Conservation (phyloP, 2,113 vertebrate species). For the Phyllostomus hastatus region DNA sequence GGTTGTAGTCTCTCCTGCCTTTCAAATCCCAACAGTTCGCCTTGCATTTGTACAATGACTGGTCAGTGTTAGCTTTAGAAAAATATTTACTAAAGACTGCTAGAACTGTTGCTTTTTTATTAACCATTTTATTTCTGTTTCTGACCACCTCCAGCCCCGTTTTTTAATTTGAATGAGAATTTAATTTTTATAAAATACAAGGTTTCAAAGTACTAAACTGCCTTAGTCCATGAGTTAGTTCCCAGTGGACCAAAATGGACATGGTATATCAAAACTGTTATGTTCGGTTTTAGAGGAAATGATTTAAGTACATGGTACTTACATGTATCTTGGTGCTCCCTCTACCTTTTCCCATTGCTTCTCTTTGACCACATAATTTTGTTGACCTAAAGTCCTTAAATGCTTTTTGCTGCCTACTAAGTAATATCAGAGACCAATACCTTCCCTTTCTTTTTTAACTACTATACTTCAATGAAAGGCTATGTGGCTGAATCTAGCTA, state of each 20-base stretch:
- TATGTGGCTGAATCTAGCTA: background rate
- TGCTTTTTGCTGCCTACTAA: background rate
- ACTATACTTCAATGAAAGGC: background rate
- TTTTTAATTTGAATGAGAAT: constrained; percentile 1
- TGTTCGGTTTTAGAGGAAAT: background rate
- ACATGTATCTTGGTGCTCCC: background rate
- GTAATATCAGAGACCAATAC: background rate
- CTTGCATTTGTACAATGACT: background rate
- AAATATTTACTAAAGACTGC: background rate
- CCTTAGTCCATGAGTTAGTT: background rate
- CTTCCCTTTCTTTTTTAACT: background rate
- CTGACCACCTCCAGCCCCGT: background rate
- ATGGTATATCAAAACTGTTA: background rate
- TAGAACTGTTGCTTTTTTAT: background rate
- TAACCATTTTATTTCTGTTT: background rate
- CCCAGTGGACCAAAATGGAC: background rate
- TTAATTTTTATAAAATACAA: background rate
- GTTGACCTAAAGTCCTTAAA: background rate
- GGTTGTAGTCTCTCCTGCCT: background rate
- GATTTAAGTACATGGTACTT: background rate
- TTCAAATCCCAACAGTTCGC: background rate
- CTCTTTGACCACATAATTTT: background rate
- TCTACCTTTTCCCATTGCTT: background rate
- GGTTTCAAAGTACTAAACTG: background rate
- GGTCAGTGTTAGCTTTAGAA: background rate